A percentile compares a stretch with the other conserved stretches of the same genome.
Evolutionary conservation across 2,797 vertebrate genomes (phyloP).

Genomic region (Sebastes hopkinsi): DNA sequence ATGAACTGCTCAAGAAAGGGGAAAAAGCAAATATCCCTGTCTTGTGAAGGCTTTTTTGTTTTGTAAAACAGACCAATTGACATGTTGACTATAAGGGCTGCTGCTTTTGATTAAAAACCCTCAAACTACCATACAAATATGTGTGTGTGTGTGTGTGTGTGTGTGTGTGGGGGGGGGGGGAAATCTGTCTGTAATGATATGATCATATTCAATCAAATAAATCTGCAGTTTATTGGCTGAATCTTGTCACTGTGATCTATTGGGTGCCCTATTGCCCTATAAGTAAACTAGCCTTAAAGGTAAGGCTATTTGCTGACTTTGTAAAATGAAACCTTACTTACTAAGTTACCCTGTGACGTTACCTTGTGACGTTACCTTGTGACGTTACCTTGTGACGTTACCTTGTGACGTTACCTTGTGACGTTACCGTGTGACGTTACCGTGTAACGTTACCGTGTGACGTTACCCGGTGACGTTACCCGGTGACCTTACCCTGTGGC

Average conservation of each 20-base stretch:
- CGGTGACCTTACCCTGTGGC: fast-evolving
- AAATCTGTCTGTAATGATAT: background rate
- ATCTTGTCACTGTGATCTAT: background rate
- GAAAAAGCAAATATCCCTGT: background rate
- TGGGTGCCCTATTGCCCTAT: background rate
- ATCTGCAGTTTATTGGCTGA: background rate
- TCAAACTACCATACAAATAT: background rate
- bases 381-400: too few species aligned
- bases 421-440: too few species aligned
- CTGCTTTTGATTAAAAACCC: background rate
- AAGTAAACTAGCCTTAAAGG: too few species aligned
- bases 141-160: too few species aligned
- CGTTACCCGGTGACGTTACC: background rate
- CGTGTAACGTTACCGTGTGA: too few species aligned
- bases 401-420: too few species aligned
- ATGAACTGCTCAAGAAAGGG: background rate
- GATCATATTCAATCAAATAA: background rate
- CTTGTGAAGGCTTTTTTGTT: background rate
- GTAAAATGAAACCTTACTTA: too few species aligned
- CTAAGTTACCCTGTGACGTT: background rate
- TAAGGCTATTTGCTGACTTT: too few species aligned
- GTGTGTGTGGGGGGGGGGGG: too few species aligned
- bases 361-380: background rate
- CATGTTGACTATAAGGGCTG: background rate
- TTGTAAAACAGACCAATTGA: background rate